phyloP scores from a whole-genome alignment of 37 sponge, comb jelly and placozoan species.

The Haliclona indistincta region DNA sequence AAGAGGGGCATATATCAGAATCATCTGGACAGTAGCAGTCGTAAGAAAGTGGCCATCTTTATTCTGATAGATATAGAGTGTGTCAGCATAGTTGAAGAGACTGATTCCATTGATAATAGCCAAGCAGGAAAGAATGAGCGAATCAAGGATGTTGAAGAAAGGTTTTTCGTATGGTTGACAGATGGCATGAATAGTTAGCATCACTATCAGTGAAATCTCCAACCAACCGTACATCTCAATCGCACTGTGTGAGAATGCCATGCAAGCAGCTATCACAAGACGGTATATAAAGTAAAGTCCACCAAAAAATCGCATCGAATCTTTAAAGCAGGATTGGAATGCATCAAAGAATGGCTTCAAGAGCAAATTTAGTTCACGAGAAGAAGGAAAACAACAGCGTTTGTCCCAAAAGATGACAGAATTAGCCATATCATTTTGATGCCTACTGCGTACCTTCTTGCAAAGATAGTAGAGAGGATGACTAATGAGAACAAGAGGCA shows the following conservation, averaged over 20 bases:
- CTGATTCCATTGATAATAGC: not conserved
- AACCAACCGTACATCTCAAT: constrained; percentile 4
- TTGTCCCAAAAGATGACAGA: not conserved
- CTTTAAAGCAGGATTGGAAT: constrained; percentile 34
- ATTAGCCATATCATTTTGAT: not conserved
- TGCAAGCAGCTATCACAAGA: not conserved
- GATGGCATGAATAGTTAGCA: constrained; percentile 19
- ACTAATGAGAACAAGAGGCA: constrained; percentile 9
- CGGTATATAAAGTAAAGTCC: constrained; percentile 33
- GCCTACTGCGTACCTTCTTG: not conserved
- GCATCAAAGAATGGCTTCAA: constrained; percentile 34
- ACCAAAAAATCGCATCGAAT: constrained; percentile 36
- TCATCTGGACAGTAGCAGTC: constrained; percentile 11
- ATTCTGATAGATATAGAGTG: not conserved
- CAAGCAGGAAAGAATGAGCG: constrained; percentile 4
- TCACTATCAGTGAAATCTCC: constrained; percentile 12
- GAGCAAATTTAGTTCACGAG: not conserved
- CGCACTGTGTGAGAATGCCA: constrained; percentile 8
- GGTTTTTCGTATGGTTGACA: constrained; percentile 29
- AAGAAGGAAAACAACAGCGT: not conserved
- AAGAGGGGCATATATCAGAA: constrained; percentile 39
- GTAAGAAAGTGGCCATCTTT: not conserved
- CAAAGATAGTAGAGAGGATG: constrained; percentile 4
- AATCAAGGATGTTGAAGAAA: constrained; percentile 24
- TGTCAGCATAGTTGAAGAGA: constrained; percentile 17